Conservation (phyloP, 2,113 vertebrate genomes). For the Leucopsar rothschildi region DNA sequence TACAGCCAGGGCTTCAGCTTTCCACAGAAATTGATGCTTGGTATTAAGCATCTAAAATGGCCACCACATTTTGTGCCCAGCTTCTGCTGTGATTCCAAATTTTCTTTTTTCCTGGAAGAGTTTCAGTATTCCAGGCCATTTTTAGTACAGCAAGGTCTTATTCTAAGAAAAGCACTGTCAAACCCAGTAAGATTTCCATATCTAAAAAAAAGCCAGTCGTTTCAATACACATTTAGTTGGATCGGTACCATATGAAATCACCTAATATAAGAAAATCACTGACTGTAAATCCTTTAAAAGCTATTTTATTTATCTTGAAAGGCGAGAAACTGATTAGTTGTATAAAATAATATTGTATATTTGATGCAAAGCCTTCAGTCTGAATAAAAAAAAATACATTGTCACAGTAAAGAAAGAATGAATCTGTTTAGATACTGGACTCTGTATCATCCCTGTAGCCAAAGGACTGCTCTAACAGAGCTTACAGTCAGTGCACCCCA, state of each 20-base stretch:
- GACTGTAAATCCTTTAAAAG: slow-evolving; percentile 45
- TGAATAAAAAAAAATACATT: slow-evolving; percentile 9
- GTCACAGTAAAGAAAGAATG: slow-evolving; percentile 34
- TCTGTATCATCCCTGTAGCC: not conserved
- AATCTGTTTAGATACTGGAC: not conserved
- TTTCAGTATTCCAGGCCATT: not conserved
- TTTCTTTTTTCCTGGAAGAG: not conserved
- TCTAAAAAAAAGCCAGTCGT: not conserved
- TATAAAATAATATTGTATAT: slow-evolving; percentile 68
- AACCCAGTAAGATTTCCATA: not conserved
- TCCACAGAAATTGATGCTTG: not conserved
- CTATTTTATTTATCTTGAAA: slow-evolving; percentile 75
- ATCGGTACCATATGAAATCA: not conserved
- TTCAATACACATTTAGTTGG: not conserved
- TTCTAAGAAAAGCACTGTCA: not conserved
- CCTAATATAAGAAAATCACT: not conserved
- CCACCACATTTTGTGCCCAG: fast-evolving
- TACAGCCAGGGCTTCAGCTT: fast-evolving
- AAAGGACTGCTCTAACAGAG: not conserved
- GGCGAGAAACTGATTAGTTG: slow-evolving; percentile 54
- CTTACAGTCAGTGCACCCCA: not conserved
- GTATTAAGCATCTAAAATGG: not conserved
- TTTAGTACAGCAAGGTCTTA: not conserved
- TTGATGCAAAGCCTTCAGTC: slow-evolving; percentile 63
- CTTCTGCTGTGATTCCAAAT: not conserved